Evolutionary conservation across 2,888 invertebrate genomes (phyloP).

Genomic region (Geotrupes spiniger): DNA sequence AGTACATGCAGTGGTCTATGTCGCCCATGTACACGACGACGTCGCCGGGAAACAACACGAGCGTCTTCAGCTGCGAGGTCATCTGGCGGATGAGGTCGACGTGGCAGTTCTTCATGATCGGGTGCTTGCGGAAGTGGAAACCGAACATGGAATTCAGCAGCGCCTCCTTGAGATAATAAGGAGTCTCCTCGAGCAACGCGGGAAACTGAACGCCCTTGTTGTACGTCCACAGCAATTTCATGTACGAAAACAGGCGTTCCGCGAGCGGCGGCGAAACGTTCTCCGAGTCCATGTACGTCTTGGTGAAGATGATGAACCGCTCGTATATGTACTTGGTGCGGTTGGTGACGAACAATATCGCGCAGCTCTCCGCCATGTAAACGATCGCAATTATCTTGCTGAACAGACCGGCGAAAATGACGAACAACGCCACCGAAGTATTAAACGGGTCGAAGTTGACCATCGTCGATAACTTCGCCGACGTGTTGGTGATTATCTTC

Average conservation of each 20-base stretch:
- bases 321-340: conserved; percentile 8
- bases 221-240: conserved; percentile 15
- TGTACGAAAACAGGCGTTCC: conserved; percentile 6
- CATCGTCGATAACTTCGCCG: conserved; percentile 5
- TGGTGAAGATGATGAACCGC: conserved; percentile 12
- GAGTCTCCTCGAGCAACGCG: conserved; percentile 25
- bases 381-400: conserved; percentile 8
- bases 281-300: conserved; percentile 17
- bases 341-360: conserved; percentile 10
- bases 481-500: conserved; percentile 8
- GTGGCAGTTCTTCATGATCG: conserved; percentile 31
- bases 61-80: conserved; percentile 26
- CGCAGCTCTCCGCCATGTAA: conserved; percentile 19
- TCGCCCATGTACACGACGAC: conserved; percentile 31
- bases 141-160: conserved; percentile 34
- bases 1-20: conserved; percentile 36
- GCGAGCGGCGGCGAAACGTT: conserved; percentile 14
- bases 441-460: background rate
- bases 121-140: conserved; percentile 29
- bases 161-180: conserved; percentile 33
- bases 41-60: conserved; percentile 32
- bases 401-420: background rate
- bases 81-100: conserved; percentile 33
- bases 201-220: conserved; percentile 15
- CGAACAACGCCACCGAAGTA: background rate